A percentile compares a stretch with the other conserved stretches of the same genome.
These are phyloP conservation scores for Scalopus aquaticus DNA, from an alignment of 2,113 vertebrate species.

Conservation along the genomic window DNA sequence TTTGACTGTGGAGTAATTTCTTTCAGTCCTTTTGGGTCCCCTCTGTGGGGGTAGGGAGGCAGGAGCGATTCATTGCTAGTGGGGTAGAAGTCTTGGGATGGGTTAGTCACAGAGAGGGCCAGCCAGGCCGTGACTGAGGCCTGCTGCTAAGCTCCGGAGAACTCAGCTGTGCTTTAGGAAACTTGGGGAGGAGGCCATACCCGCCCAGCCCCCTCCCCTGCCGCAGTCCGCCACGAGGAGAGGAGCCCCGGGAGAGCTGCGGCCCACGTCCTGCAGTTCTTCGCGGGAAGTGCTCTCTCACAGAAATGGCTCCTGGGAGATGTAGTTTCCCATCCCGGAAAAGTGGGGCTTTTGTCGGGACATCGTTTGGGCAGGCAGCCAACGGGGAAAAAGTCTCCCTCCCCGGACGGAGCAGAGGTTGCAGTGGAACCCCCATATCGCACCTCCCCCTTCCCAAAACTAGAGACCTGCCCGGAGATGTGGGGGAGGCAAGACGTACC, in stretches of 20 bases:
- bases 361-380: neutral
- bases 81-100: neutral
- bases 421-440: neutral
- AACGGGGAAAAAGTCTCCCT: neutral
- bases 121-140: neutral
- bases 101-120: neutral
- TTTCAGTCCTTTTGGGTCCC: neutral
- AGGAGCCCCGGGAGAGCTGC: neutral
- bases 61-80: neutral
- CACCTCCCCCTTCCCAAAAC: neutral
- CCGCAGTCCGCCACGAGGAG: no score
- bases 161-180: neutral
- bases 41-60: neutral
- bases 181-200: neutral
- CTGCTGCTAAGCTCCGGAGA: neutral
- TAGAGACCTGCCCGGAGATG: neutral
- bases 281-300: neutral
- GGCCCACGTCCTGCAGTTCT: neutral
- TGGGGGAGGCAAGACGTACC: conserved; percentile 77
- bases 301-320: conserved; percentile 75
- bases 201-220: no score
- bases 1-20: neutral
- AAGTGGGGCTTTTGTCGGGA: fast-evolving
- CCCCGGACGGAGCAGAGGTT: neutral
- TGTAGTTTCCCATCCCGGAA: conserved; percentile 65